Evolutionary conservation across 2,113 vertebrate species (phyloP), one percentile per base, ranked within the genome.

Genomic region (Leucopternis melanops): DNA sequence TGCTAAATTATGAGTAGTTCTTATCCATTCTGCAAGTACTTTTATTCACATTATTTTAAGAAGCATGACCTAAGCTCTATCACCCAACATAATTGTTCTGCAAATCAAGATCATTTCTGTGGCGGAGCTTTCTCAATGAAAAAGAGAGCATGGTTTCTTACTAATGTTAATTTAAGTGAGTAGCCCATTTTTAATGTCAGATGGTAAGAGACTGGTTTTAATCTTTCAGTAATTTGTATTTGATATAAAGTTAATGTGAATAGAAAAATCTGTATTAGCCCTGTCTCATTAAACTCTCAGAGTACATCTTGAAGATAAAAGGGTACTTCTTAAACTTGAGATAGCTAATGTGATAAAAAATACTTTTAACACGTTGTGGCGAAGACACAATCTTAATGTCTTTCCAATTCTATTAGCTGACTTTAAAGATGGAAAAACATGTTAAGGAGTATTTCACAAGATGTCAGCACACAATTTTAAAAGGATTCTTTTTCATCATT

Each of bases 151-250:
- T 27, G 36, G 80, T 82, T 91, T 92, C 92, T 91, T 72, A 65
- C 80, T 95, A 91, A 94, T 70, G 86, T 91, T 95, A 86, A 94
- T 95, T 92, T 95, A 95, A 94, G 55, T 6, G 27, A 94, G 69
- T 50, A 91, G 82, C 57, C 69, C 94, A 92, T 96, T 96, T 96
- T 94, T 85, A 92, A 92, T 16, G 87, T 95, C 88, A 91, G 89
- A 94, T 62, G 29, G 61, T 81, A 74, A 88, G 27, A 90, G 85
- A 90, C 67, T 70, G 82, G 36, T 95, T 95, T 94, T 95, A 94
- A 97, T 97, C 92, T 95, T 94, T 95, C 83, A 73, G 88, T 94
- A 96, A 97, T 97, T 94, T 97, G 91, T 97, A 96, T 91, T 91
- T 94, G 85, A 91, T 92, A 95, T 81, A 94, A 84, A 95, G 77